Base-by-base conservation (phyloP, 1,140 invertebrate genomes). In the Scaptomyza montana region DNA sequence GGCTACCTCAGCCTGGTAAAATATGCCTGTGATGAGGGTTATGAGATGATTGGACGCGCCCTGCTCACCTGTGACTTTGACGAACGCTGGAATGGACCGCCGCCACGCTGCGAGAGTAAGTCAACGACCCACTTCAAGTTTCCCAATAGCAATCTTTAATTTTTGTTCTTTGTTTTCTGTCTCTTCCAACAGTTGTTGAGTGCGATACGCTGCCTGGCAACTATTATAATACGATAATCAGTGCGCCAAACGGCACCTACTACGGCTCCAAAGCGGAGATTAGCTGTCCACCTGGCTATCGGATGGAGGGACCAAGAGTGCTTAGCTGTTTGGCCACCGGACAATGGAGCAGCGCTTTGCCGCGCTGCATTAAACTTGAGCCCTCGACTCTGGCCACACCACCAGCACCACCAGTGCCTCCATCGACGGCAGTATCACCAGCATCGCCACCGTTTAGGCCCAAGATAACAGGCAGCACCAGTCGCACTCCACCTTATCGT, bases 71-170 rank as follows among this genome's bases (percentile, higher is more conserved):
- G 97, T 89, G 97, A 98, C 92, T 96, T 98, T 78, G 97, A 98
- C 85, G 97, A 97, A 86, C 94, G 96, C 60, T 98, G 97, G 97
- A 98, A 98, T 89, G 97, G 97, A 54, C 97, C 97, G 28, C 97
- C 97, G 63, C 97, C 97, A 5, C 93, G 95, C 77, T 98, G 97
- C 90, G 96, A 97, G 90, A 95, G 96, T 96, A 93, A 93, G 93
- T 93, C 1, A 36, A 36, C 21, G 2, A 19, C 6, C 5, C 19
- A 2, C 2, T 25, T 25, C 21, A 25, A 25, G 21, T 25, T 25
- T 25, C 21, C 21, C 21, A 25, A 25, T 25, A 25, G 21, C 2
- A 25, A 25, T 25, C 13, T 43, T 39, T 8, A 8, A 5, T 61
- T 0, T 33, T 12, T 19, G 33, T 3, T 33, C 30, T 33, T 33